phyloP scores from a whole-genome alignment of 2,888 invertebrate genomes.

The Entomobrya proxima region DNA sequence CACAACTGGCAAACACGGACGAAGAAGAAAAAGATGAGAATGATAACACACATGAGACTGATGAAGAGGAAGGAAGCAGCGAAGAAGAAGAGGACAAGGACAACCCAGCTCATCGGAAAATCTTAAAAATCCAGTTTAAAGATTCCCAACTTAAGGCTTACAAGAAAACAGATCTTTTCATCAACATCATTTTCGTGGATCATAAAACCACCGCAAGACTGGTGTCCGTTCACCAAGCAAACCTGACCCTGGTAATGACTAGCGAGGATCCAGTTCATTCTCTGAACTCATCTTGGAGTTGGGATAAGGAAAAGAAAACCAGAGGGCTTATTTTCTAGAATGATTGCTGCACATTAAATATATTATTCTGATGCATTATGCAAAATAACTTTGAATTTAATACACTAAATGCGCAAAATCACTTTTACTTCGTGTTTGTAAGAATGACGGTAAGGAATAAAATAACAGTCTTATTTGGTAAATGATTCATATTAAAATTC shows the following conservation, averaged over 20 bases:
- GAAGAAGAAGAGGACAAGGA: neutral
- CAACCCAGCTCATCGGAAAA: neutral
- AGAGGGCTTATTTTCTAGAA: neutral
- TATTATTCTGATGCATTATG: no score
- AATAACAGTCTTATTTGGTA: conserved; percentile 63
- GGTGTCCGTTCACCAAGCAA: conserved; percentile 72
- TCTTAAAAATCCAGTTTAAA: conserved; percentile 67
- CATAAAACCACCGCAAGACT: conserved; percentile 70
- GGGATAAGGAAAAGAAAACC: conserved; percentile 39
- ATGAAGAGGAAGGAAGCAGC: neutral
- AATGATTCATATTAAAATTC: conserved; percentile 42
- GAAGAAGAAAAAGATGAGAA: neutral
- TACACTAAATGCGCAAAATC: neutral
- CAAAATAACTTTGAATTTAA: no score
- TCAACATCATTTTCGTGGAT: conserved; percentile 73
- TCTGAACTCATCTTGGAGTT: conserved; percentile 54
- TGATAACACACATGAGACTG: neutral
- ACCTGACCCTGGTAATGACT: conserved; percentile 70
- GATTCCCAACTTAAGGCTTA: conserved; percentile 68
- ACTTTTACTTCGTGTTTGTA: conserved; percentile 35
- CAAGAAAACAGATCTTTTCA: conserved; percentile 69
- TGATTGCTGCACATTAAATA: neutral
- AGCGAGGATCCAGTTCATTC: conserved; percentile 49
- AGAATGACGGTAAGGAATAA: no score
- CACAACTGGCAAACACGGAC: neutral